A percentile compares a stretch with the other conserved stretches of the same genome.
Evolutionary conservation across 1,140 invertebrate species (phyloP).

Genomic region (Papilio polyxenes): DNA sequence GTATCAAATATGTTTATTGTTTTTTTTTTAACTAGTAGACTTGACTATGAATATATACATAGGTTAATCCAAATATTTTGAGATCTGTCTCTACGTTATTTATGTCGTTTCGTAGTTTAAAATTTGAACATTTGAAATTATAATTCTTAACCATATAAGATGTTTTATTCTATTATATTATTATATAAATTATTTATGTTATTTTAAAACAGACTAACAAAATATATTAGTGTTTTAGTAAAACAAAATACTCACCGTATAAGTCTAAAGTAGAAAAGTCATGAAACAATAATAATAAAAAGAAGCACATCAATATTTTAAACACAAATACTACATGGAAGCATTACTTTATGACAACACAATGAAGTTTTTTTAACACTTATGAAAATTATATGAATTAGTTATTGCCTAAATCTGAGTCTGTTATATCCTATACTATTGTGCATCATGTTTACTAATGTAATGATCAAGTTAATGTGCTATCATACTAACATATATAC

Average conservation of each 20-base stretch:
- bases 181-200: no score
- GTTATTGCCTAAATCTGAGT: neutral
- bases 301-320: slow-evolving; percentile 55
- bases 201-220: no score
- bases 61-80: no score
- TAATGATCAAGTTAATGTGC: slow-evolving; percentile 42
- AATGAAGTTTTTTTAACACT: slow-evolving; percentile 26
- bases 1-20: no score
- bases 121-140: no score
- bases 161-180: no score
- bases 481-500: slow-evolving; percentile 75
- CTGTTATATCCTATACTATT: neutral
- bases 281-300: slow-evolving; percentile 69
- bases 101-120: no score
- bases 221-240: slow-evolving; percentile 18
- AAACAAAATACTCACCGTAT: slow-evolving; percentile 59
- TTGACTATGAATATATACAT: no score
- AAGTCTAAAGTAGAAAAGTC: slow-evolving; percentile 75
- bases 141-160: no score
- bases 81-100: no score
- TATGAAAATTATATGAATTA: neutral
- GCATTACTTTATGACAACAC: slow-evolving; percentile 48
- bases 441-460: slow-evolving; percentile 33
- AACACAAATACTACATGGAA: slow-evolving; percentile 75
- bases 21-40: no score